phyloP scores from a whole-genome alignment of 2,888 invertebrate species.

The Fragum whitleyi region DNA sequence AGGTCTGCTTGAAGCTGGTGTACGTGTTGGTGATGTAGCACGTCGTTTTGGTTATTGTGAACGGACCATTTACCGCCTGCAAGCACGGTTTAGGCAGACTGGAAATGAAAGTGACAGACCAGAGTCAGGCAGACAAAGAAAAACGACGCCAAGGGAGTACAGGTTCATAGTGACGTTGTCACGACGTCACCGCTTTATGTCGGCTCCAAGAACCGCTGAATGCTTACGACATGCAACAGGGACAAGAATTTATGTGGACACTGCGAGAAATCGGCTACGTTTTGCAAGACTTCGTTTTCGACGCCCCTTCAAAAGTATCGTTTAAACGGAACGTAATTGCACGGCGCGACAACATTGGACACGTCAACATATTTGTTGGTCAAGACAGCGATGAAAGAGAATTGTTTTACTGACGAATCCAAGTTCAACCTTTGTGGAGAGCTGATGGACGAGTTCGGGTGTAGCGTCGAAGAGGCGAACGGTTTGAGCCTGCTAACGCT shows the following conservation, averaged over 20 bases:
- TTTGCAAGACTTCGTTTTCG: slow-evolving; percentile 1
- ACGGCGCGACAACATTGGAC: neutral
- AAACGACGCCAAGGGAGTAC: neutral
- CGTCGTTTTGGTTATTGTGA: no score
- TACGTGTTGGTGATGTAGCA: no score
- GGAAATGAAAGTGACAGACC: neutral
- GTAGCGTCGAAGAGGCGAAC: neutral
- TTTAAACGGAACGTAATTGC: neutral
- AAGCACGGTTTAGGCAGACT: neutral
- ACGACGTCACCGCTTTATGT: no score
- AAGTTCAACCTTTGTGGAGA: neutral
- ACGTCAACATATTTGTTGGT: neutral
- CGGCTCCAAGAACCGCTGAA: neutral
- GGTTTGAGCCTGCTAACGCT: slow-evolving; percentile 2
- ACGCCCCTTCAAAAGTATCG: neutral
- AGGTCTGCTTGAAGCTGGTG: no score
- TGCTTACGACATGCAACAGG: neutral
- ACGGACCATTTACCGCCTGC: neutral
- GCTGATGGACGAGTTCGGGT: slow-evolving; percentile 1
- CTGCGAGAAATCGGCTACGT: no score
- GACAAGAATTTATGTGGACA: neutral
- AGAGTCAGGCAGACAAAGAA: neutral
- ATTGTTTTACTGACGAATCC: slow-evolving; percentile 7
- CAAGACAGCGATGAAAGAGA: neutral
- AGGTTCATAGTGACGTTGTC: slow-evolving; percentile 7